Base-by-base conservation (phyloP, 2,113 vertebrate genomes). In the Festucalex cinctus region DNA sequence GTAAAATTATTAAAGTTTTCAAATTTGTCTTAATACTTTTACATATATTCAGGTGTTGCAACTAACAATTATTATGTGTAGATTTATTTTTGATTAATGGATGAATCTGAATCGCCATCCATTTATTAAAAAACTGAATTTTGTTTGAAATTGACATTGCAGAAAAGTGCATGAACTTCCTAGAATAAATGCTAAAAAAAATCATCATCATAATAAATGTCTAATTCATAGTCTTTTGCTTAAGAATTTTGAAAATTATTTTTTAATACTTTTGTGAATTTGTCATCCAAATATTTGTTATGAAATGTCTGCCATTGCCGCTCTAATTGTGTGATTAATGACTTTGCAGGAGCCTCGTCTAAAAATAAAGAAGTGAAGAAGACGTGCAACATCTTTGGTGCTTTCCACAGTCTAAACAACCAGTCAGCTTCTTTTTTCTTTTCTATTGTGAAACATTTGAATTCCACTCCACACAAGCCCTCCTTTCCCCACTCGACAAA, bases 371-470 rank as follows among this genome's bases (percentile, higher is more conserved):
- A 16, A 16, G 24, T 56, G 53, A 16, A 16, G 26, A 56, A 28
- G 14, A 28, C 2, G n/a, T 20, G 22, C n/a, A 28, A 56, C 0
- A 5, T 57, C 20, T 74, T 35, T 68, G 81, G 79, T 85, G 77
- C 78, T 87, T 87, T 85, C 83, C 81, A 74, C 1, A 57, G 24
- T 28, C 10, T 59, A 65, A 68, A 72, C 68, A 75, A 70, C 3
- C 16, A 58, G 54, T 14, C 60, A 5, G 9, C 32, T 37, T 36
- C 32, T 59, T 32, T 57, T 2, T 57, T 57, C 17, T 32, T 57
- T 32, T 35, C 3, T 58, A 20, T 61, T 39, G 59, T 22, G 59
- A 39, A 61, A 61, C 20, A 41, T 22, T 7, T 22, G 36, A 61
- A 37, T 61, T 41, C 36, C 58, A 22, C 3, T 5, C 36, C 57